Base-by-base conservation (phyloP, 1,140 invertebrate genomes). In the Zaprionus kolodkinae region DNA sequence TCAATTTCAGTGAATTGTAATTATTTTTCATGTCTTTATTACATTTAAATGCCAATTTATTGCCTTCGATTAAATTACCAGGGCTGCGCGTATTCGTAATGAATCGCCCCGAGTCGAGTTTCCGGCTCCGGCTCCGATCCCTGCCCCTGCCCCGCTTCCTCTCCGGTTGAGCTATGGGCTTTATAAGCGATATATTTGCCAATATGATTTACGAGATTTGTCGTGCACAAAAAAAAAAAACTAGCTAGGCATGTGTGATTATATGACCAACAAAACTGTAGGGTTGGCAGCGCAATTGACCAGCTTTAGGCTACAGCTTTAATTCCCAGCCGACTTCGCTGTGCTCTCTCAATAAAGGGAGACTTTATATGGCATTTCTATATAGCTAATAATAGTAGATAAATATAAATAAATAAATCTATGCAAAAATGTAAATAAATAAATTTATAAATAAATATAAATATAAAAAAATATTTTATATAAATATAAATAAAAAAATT, bases 21-120 rank as follows among this genome's bases (percentile, higher is more conserved):
- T 89, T 88, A 89, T 89, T 85, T 89, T 79, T 60, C 85, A 68
- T 76, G 81, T 90, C 86, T 88, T 88, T 88, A 89, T 89, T 85
- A 89, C 86, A 88, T 88, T 88, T 89, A 88, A 88, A 88, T 88
- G 85, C 85, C 87, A 88, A 88, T 88, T 88, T 88, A 88, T 88
- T 85, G 85, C 85, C 76, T 79, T 90, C 85, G 85, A 88, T 88
- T 88, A 88, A 88, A 88, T 88, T 81, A 85, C 83, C 71, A 67
- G 75, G 65, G 30, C 45, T 21, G 45, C 45, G 45, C 45, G 65
- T 60, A 67, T 67, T 48, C 65, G 48, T 74, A 69, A 78, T 74
- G 71, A 69, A 78, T 78, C 50, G 55, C 52, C 45, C n/a, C n/a
- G n/a, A 45, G n/a, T 15, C 40, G 40, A 9, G 40, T 63, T 68